Conservation (phyloP, 2,113 vertebrate genomes). For the Gadus macrocephalus region DNA sequence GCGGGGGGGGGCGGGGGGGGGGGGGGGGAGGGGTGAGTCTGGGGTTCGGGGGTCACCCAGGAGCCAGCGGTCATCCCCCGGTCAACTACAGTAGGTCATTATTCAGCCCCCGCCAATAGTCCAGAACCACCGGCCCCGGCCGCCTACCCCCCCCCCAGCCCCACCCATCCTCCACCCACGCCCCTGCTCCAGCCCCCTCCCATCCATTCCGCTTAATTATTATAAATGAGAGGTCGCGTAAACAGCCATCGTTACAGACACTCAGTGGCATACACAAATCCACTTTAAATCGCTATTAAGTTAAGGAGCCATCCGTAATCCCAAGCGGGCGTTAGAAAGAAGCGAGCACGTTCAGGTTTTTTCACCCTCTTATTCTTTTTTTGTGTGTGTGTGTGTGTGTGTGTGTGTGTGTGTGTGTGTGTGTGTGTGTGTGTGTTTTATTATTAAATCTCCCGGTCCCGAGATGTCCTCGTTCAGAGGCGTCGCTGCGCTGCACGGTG, state of each 20-base stretch:
- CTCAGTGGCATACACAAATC: conserved; percentile 80
- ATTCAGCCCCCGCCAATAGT: conserved; percentile 91
- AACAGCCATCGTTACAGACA: conserved; percentile 82
- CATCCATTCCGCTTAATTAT: conserved; percentile 95
- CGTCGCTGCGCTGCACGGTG: conserved; percentile 11
- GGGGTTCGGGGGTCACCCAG: conserved; percentile 84
- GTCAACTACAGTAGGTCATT: conserved; percentile 95
- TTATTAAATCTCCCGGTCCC: conserved; percentile 70
- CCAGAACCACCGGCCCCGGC: conserved; percentile 72
- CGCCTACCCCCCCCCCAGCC: too few species aligned
- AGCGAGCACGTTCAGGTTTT: conserved; percentile 40
- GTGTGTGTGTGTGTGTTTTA: conserved; percentile 45
- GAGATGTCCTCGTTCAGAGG: conserved; percentile 59
- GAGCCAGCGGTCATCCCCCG: conserved; percentile 92
- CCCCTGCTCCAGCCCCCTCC: conserved; percentile 64
- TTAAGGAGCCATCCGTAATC: conserved; percentile 78
- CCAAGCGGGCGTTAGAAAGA: conserved; percentile 70
- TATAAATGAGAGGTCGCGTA: conserved; percentile 90
- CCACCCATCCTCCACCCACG: too few species aligned
- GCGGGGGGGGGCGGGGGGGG: conserved; percentile 51
- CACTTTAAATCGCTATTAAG: conserved; percentile 83
- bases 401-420: too few species aligned
- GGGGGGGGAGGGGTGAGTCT: conserved; percentile 64
- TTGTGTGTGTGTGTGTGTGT: too few species aligned
- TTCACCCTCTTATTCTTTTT: too few species aligned